Percentiles rank a stretch among this genome's conserved stretches.
Evolutionary conservation across 1,140 invertebrate genomes (phyloP).

Genomic region (Teleopsis dalmanni): DNA sequence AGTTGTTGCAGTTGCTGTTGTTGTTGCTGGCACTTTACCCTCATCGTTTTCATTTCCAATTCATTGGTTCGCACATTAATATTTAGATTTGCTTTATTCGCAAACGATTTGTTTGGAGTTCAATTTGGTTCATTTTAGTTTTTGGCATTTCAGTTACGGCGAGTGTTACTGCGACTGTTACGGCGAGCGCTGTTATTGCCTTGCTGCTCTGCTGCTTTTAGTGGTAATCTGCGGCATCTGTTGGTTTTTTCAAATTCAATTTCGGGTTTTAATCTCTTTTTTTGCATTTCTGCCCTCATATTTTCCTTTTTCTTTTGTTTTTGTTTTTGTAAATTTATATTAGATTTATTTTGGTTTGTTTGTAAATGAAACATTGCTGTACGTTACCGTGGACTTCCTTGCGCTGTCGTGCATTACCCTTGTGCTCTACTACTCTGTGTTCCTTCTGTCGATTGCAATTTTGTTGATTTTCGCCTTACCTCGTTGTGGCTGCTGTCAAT

Average conservation of each 20-base stretch:
- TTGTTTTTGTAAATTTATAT: too few species aligned
- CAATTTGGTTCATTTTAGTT: conserved; percentile 2
- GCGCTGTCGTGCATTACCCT: too few species aligned
- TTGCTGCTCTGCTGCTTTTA: conserved; percentile 1
- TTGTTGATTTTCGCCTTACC: too few species aligned
- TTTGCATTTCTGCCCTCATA: too few species aligned
- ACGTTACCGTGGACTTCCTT: too few species aligned
- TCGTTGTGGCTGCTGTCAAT: too few species aligned
- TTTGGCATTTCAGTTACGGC: background rate
- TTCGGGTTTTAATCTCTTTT: conserved; percentile 2
- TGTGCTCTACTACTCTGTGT: too few species aligned
- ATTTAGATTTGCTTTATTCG: conserved; percentile 39
- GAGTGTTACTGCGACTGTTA: background rate
- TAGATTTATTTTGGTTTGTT: too few species aligned
- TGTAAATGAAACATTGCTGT: too few species aligned
- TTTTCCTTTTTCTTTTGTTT: too few species aligned
- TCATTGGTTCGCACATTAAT: conserved; percentile 35
- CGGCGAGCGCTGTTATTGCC: conserved; percentile 1
- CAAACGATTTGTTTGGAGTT: conserved; percentile 26
- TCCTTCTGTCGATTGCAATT: too few species aligned
- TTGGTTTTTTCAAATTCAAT: conserved; percentile 28
- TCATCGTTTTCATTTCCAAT: conserved; percentile 22
- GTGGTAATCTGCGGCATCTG: conserved; percentile 39
- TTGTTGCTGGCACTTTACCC: conserved; percentile 9
- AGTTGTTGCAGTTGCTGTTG: background rate